Evolutionary conservation across 2,113 vertebrate species (phyloP).

Genomic region (Hoplias malabaricus): DNA sequence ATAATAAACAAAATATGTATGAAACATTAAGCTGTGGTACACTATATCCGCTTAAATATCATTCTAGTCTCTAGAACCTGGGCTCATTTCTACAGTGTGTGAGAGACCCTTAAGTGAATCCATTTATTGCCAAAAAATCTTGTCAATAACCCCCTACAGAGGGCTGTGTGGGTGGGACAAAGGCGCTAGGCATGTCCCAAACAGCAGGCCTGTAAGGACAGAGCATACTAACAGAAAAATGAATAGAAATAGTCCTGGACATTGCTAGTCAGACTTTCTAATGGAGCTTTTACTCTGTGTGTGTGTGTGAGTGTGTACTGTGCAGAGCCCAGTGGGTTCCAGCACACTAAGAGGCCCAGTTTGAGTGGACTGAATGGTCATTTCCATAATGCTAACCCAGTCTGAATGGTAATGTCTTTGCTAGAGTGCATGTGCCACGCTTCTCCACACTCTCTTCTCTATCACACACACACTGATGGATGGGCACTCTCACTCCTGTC

Average conservation of each 20-base stretch:
- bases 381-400: constrained; percentile 33
- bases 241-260: background rate
- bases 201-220: background rate
- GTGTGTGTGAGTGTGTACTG: background rate
- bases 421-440: constrained; percentile 7
- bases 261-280: background rate
- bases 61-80: too few species aligned
- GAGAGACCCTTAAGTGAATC: too few species aligned
- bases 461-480: constrained; percentile 44
- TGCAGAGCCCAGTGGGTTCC: constrained; percentile 15
- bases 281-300: background rate
- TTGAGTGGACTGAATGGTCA: constrained; percentile 23
- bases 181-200: background rate
- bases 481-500: constrained; percentile 25
- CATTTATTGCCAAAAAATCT: too few species aligned
- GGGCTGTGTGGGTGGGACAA: background rate
- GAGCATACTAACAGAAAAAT: background rate
- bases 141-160: background rate
- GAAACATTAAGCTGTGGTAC: too few species aligned
- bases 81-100: too few species aligned
- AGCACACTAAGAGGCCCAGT: constrained; percentile 3
- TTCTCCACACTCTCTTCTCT: constrained; percentile 26
- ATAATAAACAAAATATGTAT: too few species aligned
- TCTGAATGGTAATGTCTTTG: constrained; percentile 36
- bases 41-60: too few species aligned